Percentiles rank a stretch among this genome's conserved stretches.
phyloP scores from a whole-genome alignment of 2,113 vertebrate species.

The Chunga burmeisteri region DNA sequence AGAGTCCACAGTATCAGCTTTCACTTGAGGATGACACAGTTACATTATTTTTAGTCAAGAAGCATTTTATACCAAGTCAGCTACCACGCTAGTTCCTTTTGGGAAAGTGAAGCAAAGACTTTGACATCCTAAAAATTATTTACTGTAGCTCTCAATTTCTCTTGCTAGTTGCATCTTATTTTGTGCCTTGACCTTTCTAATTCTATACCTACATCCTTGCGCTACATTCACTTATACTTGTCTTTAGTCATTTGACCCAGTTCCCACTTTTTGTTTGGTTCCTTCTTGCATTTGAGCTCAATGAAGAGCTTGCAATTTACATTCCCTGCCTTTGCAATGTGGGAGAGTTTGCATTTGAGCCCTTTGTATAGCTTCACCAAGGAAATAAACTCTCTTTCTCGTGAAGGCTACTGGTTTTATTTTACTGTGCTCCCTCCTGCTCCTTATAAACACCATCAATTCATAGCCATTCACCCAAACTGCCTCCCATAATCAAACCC shows the following conservation, averaged over 20 bases:
- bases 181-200: background rate
- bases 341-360: background rate
- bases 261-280: background rate
- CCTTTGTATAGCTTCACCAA: background rate
- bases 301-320: background rate
- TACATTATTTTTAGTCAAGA: conserved; percentile 28
- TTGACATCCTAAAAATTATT: conserved; percentile 25
- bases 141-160: conserved; percentile 4
- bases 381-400: background rate
- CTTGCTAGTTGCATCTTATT: background rate
- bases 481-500: background rate
- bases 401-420: background rate
- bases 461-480: background rate
- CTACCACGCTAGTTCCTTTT: background rate
- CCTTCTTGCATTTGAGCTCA: background rate
- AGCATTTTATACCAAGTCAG: background rate
- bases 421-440: background rate
- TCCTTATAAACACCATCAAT: background rate
- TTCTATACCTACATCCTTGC: background rate
- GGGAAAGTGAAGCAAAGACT: conserved; percentile 24
- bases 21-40: background rate
- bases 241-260: background rate
- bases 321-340: background rate
- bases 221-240: background rate
- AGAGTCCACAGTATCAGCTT: background rate